Base-by-base conservation (phyloP, 2,113 vertebrate species). In the Rhea pennata region DNA sequence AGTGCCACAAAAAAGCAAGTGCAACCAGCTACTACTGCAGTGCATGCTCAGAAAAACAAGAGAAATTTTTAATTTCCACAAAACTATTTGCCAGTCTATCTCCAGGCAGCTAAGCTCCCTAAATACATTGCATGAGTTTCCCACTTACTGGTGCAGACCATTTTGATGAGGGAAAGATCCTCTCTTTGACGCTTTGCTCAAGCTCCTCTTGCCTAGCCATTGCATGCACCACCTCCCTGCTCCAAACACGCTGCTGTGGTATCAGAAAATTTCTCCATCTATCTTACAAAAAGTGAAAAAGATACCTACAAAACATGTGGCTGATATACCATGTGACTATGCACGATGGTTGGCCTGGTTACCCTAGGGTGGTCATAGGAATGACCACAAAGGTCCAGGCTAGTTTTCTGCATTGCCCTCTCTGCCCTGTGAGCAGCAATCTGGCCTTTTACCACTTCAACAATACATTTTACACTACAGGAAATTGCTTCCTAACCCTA, bases 131-230 rank as follows among this genome's bases (percentile, higher is more conserved):
- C 39, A 5, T 0, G 0, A 36, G 23, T 8, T 48, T 69, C 62
- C 16, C 1, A 0, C 23, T n/a, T 72, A 51, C 42, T 2, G 0
- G 46, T n/a, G 14, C 6, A 20, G 42, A n/a, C 23, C 10, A 0
- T 56, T 92, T 27, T 36, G 62, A 20, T 24, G 48, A 22, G 33
- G 50, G 19, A 46, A 59, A 14, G 42, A 46, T 31, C 36, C 10
- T 36, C 23, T 58, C 29, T 19, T 31, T 71, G 84, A 40, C 39
- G 11, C 24, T 83, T 81, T 26, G 23, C 31, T 85, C 62, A 50
- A 22, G 51, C 75, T 86, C 29, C 50, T 19, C 53, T 40, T 54
- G 64, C 61, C 33, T 44, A 62, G 12, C 16, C 26, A 8, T 2
- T 16, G 22, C 51, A 27, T 1, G 42, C 40, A 44, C 6, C 66